These are phyloP conservation scores for Columba guinea DNA, from an alignment of 2,797 vertebrate genomes.

Conservation along the genomic window DNA sequence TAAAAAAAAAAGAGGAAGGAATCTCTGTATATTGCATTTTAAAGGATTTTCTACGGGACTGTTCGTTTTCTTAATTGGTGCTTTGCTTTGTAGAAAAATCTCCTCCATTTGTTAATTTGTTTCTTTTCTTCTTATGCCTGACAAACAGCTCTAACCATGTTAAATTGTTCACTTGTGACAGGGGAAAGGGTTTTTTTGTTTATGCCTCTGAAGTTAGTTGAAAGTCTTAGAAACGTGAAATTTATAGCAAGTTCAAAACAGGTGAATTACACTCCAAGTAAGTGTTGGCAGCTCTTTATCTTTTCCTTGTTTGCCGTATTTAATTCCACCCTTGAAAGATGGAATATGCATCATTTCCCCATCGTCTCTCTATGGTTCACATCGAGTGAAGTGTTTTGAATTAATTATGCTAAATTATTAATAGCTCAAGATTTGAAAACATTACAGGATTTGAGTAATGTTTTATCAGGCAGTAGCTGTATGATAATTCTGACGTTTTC, in stretches of 20 bases:
- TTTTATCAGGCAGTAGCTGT: slow-evolving; percentile 43
- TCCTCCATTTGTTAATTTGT: slow-evolving; percentile 58
- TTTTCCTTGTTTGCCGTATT: slow-evolving; percentile 71
- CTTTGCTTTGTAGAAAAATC: slow-evolving; percentile 38
- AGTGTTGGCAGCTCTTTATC: slow-evolving; percentile 60
- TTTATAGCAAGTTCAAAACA: slow-evolving; percentile 66
- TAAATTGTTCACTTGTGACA: slow-evolving; percentile 64
- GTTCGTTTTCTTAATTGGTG: slow-evolving; percentile 62
- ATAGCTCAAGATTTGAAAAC: slow-evolving; percentile 74
- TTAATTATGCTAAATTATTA: slow-evolving; percentile 82
- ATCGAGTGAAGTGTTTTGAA: slow-evolving; percentile 76
- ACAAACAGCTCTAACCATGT: slow-evolving; percentile 64
- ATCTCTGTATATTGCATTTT: background rate
- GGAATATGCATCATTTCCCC: slow-evolving; percentile 64
- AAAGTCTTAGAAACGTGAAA: slow-evolving; percentile 66
- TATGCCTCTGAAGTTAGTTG: slow-evolving; percentile 66
- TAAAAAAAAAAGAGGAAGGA: background rate
- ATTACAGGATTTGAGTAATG: slow-evolving; percentile 66
- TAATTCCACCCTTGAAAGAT: slow-evolving; percentile 69
- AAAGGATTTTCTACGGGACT: slow-evolving; percentile 44
- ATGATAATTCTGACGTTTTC: slow-evolving; percentile 56
- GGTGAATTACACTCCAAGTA: slow-evolving; percentile 56
- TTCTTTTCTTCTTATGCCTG: slow-evolving; percentile 54
- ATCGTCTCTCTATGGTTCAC: slow-evolving; percentile 59
- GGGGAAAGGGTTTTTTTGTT: slow-evolving; percentile 64